Conservation (phyloP, 2,797 vertebrate genomes). For the Gambusia yucatana region DNA sequence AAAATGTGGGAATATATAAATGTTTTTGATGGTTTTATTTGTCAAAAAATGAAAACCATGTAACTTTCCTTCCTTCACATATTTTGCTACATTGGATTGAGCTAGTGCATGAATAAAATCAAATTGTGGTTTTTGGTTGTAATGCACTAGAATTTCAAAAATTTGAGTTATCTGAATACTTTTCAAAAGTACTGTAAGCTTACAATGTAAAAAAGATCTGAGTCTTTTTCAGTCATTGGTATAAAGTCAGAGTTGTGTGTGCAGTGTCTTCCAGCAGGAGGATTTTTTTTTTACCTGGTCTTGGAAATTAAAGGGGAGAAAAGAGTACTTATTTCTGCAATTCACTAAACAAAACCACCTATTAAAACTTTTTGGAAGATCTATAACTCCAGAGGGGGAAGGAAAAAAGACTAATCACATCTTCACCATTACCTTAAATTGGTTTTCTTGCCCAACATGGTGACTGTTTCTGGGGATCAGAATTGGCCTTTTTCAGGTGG, state of each 20-base stretch:
- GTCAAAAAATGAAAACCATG: neutral
- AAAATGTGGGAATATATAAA: neutral
- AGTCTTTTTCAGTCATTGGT: neutral
- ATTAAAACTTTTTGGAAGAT: neutral
- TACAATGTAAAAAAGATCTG: neutral
- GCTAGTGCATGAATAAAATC: neutral
- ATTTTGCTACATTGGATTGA: neutral
- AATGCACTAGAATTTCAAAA: no score
- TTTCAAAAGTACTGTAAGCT: neutral
- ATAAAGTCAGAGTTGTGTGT: neutral
- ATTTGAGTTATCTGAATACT: neutral
- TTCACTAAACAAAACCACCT: neutral
- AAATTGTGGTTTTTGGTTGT: neutral
- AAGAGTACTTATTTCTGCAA: neutral
- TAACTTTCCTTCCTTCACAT: neutral
- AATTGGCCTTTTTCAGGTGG: constrained; percentile 5
- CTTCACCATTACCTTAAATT: constrained; percentile 29
- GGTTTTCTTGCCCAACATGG: constrained; percentile 21
- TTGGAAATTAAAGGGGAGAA: neutral
- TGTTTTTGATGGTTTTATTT: neutral
- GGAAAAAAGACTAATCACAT: constrained; percentile 9
- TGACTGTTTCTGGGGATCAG: constrained; percentile 12
- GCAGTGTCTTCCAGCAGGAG: neutral
- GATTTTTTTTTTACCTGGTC: neutral
- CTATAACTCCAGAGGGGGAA: constrained; percentile 6